Evolutionary conservation across 1,140 invertebrate genomes (phyloP).

Genomic region (Rhagoletis pomonella): DNA sequence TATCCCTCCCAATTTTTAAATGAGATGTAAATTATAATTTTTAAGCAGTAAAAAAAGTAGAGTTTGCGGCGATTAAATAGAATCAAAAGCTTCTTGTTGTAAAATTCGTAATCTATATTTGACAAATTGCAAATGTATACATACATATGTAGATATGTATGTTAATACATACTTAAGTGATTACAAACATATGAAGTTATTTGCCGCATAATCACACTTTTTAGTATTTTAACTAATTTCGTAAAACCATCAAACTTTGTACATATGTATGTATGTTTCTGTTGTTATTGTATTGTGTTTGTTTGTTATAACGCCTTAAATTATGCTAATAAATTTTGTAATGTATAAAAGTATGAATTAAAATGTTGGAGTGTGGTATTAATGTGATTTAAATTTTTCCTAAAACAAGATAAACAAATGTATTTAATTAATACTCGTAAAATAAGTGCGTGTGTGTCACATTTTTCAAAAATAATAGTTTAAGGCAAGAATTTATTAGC

Average conservation of each 20-base stretch:
- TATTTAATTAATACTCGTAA: conserved; percentile 18
- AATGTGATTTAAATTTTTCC: conserved; percentile 27
- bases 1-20: neutral
- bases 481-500: conserved; percentile 19
- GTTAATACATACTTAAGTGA: neutral
- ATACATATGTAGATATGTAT: neutral
- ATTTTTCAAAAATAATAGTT: neutral
- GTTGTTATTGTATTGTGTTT: conserved; percentile 37
- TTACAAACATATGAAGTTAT: neutral
- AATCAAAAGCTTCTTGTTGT: neutral
- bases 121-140: neutral
- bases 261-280: neutral
- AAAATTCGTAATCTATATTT: neutral
- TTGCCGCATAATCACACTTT: neutral
- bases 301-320: conserved; percentile 47
- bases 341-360: conserved; percentile 29
- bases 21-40: neutral
- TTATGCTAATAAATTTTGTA: conserved; percentile 50
- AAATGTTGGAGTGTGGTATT: neutral
- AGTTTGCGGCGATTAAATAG: neutral
- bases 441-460: neutral
- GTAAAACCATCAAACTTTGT: neutral
- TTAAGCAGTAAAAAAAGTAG: neutral
- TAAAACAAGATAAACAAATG: neutral
- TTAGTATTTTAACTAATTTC: conserved; percentile 37